Base-by-base conservation (phyloP, 2,888 invertebrate genomes). In the Salpingus planirostris region DNA sequence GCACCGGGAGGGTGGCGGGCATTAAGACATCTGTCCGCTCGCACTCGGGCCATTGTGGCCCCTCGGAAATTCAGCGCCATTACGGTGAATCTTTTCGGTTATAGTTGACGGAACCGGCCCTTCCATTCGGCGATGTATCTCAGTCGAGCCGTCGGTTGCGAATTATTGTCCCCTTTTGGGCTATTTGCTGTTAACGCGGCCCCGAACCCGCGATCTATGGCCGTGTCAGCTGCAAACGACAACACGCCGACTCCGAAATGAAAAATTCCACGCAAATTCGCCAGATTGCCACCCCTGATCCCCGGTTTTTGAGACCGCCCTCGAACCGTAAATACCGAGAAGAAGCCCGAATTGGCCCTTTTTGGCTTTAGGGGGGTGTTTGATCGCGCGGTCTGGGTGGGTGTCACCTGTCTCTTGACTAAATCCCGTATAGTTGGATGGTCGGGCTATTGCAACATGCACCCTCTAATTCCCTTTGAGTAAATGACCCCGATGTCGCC, bases 111-210 rank as follows among this genome's bases (percentile, higher is more conserved):
- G 31, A 40, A 29, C 15, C 31, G 27, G 14, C 23, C 33, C 32
- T 29, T 34, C 41, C 36, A 33, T 33, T 29, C 38, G 44, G 43
- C 48, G 42, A 57, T 59, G 52, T 47, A 52, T 59, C 55, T 52
- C 51, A 46, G 56, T 57, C 54, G 47, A 43, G 28, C 49, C 50
- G 50, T 52, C 50, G 50, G 46, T 47, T 33, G 40, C 48, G 53
- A 59, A 55, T 59, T 59, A 59, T 58, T 58, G 59, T 57, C 57
- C 59, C 59, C 59, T 54, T 55, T 54, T 57, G 59, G 56, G 55
- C 55, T 54, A 57, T 59, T 59, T 59, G 55, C 57, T 55, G 59
- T 59, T 59, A 59, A 57, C 59, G 56, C 57, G 48, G 50, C 53
- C 47, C 47, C 54, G 55, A 55, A 49, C 50, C 41, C 45, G 43